Base-by-base conservation (phyloP, 2,797 vertebrate species). In the Steatocranus sp. region DNA sequence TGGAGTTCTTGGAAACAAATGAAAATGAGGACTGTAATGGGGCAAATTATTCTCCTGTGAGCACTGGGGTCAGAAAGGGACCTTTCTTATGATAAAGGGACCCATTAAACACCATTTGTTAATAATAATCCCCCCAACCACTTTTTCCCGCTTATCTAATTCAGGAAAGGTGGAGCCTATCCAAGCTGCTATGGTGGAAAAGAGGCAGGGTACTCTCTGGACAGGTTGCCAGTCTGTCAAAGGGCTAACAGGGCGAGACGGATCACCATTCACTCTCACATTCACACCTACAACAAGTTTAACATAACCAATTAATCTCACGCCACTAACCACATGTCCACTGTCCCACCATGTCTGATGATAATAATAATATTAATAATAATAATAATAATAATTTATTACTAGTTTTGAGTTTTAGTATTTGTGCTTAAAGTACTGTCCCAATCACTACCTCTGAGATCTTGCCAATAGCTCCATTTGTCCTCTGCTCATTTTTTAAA, bases 401-500 rank as follows among this genome's bases (percentile, higher is more conserved):
- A 5, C 8, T 58, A 58, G 30, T 58, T 58, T 58, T n/a, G 2
- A n/a, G 58, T 36, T 63, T 12, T 12, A 12, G 11, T 63, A 12
- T 63, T 36, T 36, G 32, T 63, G 32, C 5, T 51, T 51, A 20
- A 20, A 20, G 10, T n/a, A 7, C 56, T 10, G n/a, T 36, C 32
- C 6, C 10, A 5, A 1, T 18, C 18, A n/a, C 6, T 63, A 20
- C 18, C 7, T 27, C 23, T n/a, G 27, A 48, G 54, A 30, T n/a
- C 20, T 5, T 51, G 23, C 76, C 70, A 46, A 76, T 23, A 46
- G 8, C 20, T 36, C 23, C 10, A 7, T 17, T 49, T 50, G 43
- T 32, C 25, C 32, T 73, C 27, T 54, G 5, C 48, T 68, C 14
- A 75, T 43, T 76, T 78, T 75, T 76, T 80, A 61, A 82, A 18